phyloP scores from a whole-genome alignment of 2,888 invertebrate genomes.

The Brachycybe producta region DNA sequence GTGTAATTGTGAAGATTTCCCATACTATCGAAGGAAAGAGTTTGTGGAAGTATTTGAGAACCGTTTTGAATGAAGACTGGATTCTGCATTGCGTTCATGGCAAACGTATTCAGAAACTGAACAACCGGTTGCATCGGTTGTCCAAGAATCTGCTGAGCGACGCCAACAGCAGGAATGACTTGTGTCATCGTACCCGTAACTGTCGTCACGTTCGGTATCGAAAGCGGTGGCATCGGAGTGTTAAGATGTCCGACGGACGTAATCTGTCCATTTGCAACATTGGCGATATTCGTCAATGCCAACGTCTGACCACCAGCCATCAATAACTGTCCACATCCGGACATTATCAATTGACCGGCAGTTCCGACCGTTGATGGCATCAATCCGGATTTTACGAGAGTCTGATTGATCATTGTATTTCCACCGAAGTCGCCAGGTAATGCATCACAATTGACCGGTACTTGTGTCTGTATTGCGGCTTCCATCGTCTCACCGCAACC shows the following conservation, averaged over 20 bases:
- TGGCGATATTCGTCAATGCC: slow-evolving; percentile 21
- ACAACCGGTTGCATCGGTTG: slow-evolving; percentile 27
- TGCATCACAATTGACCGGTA: slow-evolving; percentile 9
- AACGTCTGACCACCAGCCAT: slow-evolving; percentile 23
- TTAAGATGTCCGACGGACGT: slow-evolving; percentile 23
- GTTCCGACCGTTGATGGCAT: slow-evolving; percentile 15
- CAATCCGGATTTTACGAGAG: slow-evolving; percentile 14
- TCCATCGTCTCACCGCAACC: slow-evolving; percentile 2
- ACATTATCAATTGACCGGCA: slow-evolving; percentile 23
- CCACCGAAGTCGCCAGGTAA: slow-evolving; percentile 3
- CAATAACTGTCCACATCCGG: slow-evolving; percentile 24
- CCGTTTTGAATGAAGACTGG: slow-evolving; percentile 25
- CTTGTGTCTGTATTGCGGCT: slow-evolving; percentile 2
- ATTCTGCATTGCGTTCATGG: slow-evolving; percentile 25
- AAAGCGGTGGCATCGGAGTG: slow-evolving; percentile 29
- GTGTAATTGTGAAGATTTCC: slow-evolving; percentile 13
- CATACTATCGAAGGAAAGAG: slow-evolving; percentile 12
- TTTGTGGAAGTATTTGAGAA: slow-evolving; percentile 9
- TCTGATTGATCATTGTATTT: background rate
- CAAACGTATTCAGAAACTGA: slow-evolving; percentile 57
- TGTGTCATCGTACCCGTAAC: slow-evolving; percentile 30
- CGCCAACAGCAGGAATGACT: slow-evolving; percentile 29
- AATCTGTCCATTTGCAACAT: slow-evolving; percentile 24
- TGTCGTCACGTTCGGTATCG: slow-evolving; percentile 28
- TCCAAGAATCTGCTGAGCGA: slow-evolving; percentile 23